phyloP scores from a whole-genome alignment of 2,113 vertebrate species.

The Odobenus rosmarus region DNA sequence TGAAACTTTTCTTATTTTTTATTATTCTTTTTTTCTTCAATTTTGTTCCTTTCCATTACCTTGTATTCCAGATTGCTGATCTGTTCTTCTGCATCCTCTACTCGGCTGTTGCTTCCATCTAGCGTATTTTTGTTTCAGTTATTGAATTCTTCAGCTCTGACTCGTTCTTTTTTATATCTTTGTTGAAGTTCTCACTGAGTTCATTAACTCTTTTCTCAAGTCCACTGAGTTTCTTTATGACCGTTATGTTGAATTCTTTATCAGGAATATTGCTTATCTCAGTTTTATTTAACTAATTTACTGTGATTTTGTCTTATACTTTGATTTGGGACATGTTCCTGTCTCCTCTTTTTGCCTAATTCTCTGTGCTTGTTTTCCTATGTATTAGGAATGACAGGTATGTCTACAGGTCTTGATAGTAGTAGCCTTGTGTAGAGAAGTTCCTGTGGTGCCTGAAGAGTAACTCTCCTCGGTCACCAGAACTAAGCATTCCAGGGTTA shows the following conservation, averaged over 20 bases:
- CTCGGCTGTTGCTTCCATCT: background rate
- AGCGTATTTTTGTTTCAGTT: background rate
- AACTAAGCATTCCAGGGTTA: background rate
- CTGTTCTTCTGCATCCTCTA: background rate
- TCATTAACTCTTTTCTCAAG: background rate
- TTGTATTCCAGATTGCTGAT: background rate
- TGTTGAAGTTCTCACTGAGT: background rate
- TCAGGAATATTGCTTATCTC: background rate
- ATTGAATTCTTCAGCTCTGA: background rate
- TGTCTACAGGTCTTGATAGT: background rate
- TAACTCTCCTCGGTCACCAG: background rate
- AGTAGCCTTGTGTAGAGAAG: background rate
- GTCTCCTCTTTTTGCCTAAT: background rate
- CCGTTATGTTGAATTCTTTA: background rate
- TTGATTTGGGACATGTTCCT: background rate
- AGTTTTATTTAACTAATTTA: background rate
- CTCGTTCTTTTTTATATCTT: background rate
- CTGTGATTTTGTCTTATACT: background rate
- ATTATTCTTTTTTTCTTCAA: background rate
- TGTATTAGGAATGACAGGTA: background rate
- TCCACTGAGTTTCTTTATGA: background rate
- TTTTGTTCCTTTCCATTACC: background rate
- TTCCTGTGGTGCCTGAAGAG: background rate
- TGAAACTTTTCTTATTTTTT: background rate
- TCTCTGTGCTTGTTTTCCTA: background rate